Evolutionary conservation across 1,140 invertebrate genomes (phyloP).

Genomic region (Drusus annulatus): DNA sequence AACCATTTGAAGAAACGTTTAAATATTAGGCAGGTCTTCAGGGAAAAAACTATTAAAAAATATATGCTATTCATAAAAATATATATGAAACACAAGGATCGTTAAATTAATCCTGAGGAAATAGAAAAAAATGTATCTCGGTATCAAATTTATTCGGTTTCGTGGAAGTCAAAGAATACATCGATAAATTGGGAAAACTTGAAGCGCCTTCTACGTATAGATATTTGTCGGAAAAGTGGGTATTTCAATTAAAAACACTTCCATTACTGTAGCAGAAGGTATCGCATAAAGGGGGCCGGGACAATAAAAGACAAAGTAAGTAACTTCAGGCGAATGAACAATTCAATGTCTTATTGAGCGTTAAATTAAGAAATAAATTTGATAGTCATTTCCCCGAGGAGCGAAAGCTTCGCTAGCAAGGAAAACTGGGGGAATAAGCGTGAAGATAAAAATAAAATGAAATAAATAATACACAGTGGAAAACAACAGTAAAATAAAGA

Average conservation of each 20-base stretch:
- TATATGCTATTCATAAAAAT: too few species aligned
- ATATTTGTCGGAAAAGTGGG: too few species aligned
- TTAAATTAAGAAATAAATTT: constrained; percentile 41
- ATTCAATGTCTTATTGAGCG: constrained; percentile 33
- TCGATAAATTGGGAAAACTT: neutral
- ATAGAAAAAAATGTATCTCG: neutral
- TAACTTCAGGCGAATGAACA: constrained; percentile 26
- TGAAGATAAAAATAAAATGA: constrained; percentile 29
- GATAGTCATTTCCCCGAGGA: constrained; percentile 27
- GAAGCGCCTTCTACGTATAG: neutral
- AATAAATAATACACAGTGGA: constrained; percentile 1
- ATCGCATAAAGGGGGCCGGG: neutral
- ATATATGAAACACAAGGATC: too few species aligned
- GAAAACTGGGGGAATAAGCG: constrained; percentile 6
- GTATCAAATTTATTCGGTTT: neutral
- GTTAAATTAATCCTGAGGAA: too few species aligned
- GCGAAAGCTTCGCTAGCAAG: neutral
- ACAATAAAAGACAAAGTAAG: constrained; percentile 9
- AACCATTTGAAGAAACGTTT: too few species aligned
- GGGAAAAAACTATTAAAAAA: too few species aligned
- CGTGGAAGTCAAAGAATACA: neutral
- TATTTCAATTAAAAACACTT: neutral
- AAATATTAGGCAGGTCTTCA: too few species aligned
- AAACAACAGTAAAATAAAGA: neutral
- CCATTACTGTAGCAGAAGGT: neutral